phyloP scores from a whole-genome alignment of 2,888 invertebrate genomes.

The Zaprionus lineosus region DNA sequence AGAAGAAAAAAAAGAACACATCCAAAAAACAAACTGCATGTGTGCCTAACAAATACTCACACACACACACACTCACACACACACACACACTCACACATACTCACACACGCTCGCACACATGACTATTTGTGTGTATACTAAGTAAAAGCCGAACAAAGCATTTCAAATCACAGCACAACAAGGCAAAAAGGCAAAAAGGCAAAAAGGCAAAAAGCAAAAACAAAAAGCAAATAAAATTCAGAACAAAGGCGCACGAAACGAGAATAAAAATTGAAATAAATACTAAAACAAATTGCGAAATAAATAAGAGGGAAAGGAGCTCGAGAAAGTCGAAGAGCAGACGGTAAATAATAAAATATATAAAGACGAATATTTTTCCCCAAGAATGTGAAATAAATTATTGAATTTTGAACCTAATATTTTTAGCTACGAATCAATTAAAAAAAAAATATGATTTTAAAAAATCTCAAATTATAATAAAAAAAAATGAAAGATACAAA shows the following conservation, averaged over 20 bases:
- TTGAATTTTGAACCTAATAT: too few relatives aligned
- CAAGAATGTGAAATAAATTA: too few relatives aligned
- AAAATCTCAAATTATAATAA: too few relatives aligned
- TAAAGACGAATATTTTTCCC: conserved; percentile 6
- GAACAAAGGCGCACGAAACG: conserved; percentile 57
- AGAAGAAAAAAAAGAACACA: conserved; percentile 15
- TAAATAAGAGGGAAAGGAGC: conserved; percentile 13
- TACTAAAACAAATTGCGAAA: conserved; percentile 27
- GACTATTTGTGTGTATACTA: neutral
- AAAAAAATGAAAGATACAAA: too few relatives aligned
- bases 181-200: conserved; percentile 15
- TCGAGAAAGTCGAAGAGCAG: conserved; percentile 9
- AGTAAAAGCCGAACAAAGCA: conserved; percentile 60
- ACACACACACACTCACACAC: conserved; percentile 12
- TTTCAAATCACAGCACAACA: conserved; percentile 57
- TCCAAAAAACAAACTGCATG: conserved; percentile 41
- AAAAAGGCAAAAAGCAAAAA: too few relatives aligned
- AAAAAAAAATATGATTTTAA: too few relatives aligned
- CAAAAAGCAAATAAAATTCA: conserved; percentile 18
- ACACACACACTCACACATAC: conserved; percentile 9
- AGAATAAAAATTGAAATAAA: conserved; percentile 7
- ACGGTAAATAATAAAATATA: too few relatives aligned
- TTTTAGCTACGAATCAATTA: too few relatives aligned
- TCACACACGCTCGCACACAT: conserved; percentile 12
- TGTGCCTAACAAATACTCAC: conserved; percentile 30